These are phyloP conservation scores for Penaeus chinensis DNA, from an alignment of 1,140 invertebrate genomes.

Conservation along the genomic window DNA sequence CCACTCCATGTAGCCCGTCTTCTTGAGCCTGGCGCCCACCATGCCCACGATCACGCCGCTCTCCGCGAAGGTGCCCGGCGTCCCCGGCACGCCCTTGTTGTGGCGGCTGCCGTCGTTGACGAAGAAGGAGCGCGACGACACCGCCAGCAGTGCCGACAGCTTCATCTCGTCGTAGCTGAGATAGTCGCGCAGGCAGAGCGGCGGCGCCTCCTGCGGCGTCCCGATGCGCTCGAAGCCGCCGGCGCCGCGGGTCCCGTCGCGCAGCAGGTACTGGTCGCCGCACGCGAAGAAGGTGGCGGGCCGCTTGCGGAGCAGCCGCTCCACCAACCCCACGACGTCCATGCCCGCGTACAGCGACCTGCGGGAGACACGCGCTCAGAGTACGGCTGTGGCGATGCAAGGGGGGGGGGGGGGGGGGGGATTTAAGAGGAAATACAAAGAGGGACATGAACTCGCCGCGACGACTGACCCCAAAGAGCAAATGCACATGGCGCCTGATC, in stretches of 20 bases:
- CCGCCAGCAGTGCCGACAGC: conserved; percentile 73
- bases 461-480: too few species aligned
- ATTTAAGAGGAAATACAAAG: too few species aligned
- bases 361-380: neutral
- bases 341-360: conserved; percentile 49
- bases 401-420: too few species aligned
- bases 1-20: conserved; percentile 72
- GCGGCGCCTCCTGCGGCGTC: conserved; percentile 68
- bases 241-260: conserved; percentile 70
- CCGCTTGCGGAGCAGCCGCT: conserved; percentile 72
- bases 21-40: conserved; percentile 71
- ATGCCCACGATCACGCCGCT: conserved; percentile 69
- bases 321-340: conserved; percentile 71
- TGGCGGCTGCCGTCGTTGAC: conserved; percentile 75
- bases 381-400: conserved; percentile 62
- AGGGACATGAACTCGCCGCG: too few species aligned
- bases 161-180: conserved; percentile 75
- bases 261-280: conserved; percentile 71
- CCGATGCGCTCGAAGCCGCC: conserved; percentile 72
- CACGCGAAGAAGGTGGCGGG: conserved; percentile 71
- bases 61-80: conserved; percentile 67
- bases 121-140: conserved; percentile 75
- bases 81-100: conserved; percentile 71
- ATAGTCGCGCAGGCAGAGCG: conserved; percentile 67
- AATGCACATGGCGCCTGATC: too few species aligned